A percentile compares a stretch with the other conserved stretches of the same genome.
Conservation (phyloP, 2,888 invertebrate genomes). For the Athetis lepigone region DNA sequence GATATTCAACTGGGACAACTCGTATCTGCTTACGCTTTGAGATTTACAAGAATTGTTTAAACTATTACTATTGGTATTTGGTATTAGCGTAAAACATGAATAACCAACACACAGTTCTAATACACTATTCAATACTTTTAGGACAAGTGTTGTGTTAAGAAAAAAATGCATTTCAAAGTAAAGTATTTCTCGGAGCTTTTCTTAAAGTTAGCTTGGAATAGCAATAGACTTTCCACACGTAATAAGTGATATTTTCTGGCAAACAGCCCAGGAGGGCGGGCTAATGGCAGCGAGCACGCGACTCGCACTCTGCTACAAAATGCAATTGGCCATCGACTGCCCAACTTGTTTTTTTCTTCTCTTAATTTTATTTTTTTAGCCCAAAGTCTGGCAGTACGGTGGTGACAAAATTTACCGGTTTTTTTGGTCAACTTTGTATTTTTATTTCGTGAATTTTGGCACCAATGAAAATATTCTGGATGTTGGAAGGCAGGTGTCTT, state of each 20-base stretch:
- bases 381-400: slow-evolving; percentile 10
- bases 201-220: neutral
- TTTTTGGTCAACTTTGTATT: neutral
- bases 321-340: slow-evolving; percentile 85
- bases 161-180: too few relatives aligned
- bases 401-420: slow-evolving; percentile 12
- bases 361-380: slow-evolving; percentile 66
- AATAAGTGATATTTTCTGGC: slow-evolving; percentile 75
- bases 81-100: too few relatives aligned
- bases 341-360: slow-evolving; percentile 69
- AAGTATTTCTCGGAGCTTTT: neutral
- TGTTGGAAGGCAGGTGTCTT: neutral
- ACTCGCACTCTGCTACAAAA: slow-evolving; percentile 80
- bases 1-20: neutral
- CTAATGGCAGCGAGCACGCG: slow-evolving; percentile 85
- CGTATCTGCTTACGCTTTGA: neutral
- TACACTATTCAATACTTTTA: neutral
- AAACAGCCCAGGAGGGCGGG: slow-evolving; percentile 84
- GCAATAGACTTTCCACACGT: slow-evolving; percentile 65
- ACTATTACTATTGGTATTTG: too few relatives aligned
- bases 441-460: neutral
- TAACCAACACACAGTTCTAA: neutral
- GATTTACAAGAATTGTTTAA: neutral
- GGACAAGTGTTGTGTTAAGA: neutral
- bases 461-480: neutral